These are phyloP conservation scores for Microcebus tavaratra DNA, from an alignment of 2,113 vertebrate species.

Conservation along the genomic window DNA sequence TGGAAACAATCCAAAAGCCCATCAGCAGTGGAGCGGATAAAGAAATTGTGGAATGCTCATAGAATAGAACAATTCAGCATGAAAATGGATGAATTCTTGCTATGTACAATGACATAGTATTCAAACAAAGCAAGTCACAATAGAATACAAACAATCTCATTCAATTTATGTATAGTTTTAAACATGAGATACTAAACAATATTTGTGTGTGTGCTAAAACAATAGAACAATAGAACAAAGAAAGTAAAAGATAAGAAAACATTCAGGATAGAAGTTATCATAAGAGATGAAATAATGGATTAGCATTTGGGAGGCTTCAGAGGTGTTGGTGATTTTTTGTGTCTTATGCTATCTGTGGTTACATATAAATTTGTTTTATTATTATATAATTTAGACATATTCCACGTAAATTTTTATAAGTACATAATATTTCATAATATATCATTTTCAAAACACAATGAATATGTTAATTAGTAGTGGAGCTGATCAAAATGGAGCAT, in stretches of 20 bases:
- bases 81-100: constrained; percentile 42
- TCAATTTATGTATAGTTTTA: constrained; percentile 15
- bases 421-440: background rate
- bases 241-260: constrained; percentile 4
- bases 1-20: constrained; percentile 30
- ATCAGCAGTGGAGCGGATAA: constrained; percentile 7
- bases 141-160: background rate
- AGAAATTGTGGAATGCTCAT: background rate
- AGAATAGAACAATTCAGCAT: background rate
- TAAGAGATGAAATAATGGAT: background rate
- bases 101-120: background rate
- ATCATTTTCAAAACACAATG: background rate
- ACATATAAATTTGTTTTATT: background rate
- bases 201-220: background rate
- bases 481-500: background rate
- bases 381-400: background rate
- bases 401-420: background rate
- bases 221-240: background rate
- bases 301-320: background rate
- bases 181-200: constrained; percentile 11
- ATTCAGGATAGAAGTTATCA: background rate
- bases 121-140: constrained; percentile 10
- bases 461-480: background rate
- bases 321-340: background rate
- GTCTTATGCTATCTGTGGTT: background rate